phyloP scores from a whole-genome alignment of 2,113 vertebrate species.

The Rhagologus leucostigma region DNA sequence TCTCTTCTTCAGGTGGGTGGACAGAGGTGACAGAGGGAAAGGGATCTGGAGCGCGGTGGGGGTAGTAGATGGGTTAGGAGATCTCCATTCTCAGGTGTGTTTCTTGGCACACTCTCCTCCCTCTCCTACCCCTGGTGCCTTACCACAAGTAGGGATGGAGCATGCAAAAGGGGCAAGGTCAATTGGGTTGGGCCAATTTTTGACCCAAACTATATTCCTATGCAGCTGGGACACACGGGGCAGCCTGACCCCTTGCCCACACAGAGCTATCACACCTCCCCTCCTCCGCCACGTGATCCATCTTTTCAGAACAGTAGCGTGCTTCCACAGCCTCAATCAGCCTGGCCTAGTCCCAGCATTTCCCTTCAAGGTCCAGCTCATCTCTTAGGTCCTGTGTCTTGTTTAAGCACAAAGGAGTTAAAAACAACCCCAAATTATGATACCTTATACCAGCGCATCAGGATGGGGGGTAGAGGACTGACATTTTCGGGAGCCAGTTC shows the following conservation, averaged over 20 bases:
- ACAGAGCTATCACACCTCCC: fast-evolving
- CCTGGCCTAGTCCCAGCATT: background rate
- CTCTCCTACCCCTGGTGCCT: background rate
- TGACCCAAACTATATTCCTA: background rate
- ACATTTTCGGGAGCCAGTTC: background rate
- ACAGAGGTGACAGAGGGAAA: background rate
- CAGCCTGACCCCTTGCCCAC: background rate
- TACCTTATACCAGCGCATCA: background rate
- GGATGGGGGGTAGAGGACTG: fast-evolving
- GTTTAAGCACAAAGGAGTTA: background rate
- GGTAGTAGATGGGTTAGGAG: background rate
- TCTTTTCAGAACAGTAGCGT: background rate
- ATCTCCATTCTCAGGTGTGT: background rate
- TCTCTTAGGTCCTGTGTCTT: background rate
- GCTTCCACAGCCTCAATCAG: background rate
- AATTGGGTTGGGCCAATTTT: background rate
- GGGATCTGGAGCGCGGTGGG: background rate
- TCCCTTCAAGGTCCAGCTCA: background rate
- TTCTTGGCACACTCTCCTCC: background rate
- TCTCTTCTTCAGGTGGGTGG: background rate
- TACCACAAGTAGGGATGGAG: background rate
- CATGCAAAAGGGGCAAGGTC: background rate
- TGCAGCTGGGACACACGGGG: background rate
- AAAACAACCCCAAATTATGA: background rate
- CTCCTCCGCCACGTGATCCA: background rate